Conservation (phyloP, 2,113 vertebrate species). For the Artemisiospiza belli region DNA sequence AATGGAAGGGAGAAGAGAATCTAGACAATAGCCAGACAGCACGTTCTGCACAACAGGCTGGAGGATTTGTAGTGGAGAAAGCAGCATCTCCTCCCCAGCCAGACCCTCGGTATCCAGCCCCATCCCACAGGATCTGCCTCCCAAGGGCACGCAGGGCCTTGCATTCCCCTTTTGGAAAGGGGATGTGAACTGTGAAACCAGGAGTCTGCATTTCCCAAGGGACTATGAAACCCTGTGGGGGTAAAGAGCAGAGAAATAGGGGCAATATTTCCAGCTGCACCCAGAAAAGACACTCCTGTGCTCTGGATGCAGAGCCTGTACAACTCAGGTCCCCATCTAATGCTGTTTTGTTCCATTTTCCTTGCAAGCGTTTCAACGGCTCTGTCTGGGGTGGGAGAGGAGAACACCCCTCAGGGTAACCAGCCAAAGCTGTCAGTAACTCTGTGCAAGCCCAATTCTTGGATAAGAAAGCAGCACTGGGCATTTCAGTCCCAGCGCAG, state of each 20-base stretch:
- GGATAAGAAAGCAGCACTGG: background rate
- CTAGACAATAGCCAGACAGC: background rate
- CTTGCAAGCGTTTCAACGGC: conserved; percentile 41
- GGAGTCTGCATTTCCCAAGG: background rate
- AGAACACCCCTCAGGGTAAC: conserved; percentile 8
- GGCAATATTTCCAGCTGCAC: background rate
- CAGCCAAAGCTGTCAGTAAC: conserved; percentile 1
- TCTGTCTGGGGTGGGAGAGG: conserved; percentile 13
- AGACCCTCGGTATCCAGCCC: background rate
- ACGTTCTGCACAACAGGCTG: background rate
- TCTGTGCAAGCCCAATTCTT: conserved; percentile 4
- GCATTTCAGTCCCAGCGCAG: background rate
- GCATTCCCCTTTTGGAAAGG: background rate
- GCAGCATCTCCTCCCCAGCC: background rate
- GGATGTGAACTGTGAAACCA: background rate
- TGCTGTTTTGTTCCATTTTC: background rate
- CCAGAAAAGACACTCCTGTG: background rate
- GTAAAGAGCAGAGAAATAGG: background rate
- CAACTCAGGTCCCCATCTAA: background rate
- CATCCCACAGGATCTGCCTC: background rate
- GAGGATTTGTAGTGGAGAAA: background rate
- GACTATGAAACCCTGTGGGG: background rate
- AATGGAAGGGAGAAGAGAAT: background rate
- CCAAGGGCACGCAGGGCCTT: background rate
- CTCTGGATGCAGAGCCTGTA: conserved; percentile 21